Base-by-base conservation (phyloP, 1,140 invertebrate species). In the Drosophila ercepeae region DNA sequence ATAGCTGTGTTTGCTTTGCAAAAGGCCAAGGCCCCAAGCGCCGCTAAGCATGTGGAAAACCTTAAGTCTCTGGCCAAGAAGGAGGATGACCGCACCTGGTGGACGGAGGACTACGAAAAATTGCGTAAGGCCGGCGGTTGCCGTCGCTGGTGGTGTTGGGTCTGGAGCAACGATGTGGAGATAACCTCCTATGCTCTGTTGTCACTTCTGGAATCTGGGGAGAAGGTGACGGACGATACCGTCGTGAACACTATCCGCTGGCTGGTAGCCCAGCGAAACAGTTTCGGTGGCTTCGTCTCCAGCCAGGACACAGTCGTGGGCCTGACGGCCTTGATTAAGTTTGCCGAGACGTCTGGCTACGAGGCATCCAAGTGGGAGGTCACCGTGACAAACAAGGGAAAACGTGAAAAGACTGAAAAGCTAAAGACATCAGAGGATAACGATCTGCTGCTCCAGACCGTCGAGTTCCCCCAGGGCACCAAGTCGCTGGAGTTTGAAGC, bases 1-100 rank as follows among this genome's bases (percentile, higher is more conserved):
- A 92, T 98, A 1, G 94, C 94, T 32, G 93, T 94, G 0, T 97
- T 97, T 81, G 95, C 94, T 0, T 91, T 98, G 1, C 94, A 96
- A 78, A 89, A 96, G 34, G 95, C 96, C 1, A 93, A 95, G 45
- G 95, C 97, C 89, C 16, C 76, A 0, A 59, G 57, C 4, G 78
- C 79, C 0, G 45, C 59, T 5, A 73, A 82, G 29, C 64, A 78
- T 19, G 59, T 90, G 14, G 73, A 58, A 0, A 34, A 64, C 16
- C 64, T 91, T 0, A 79, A 88, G 4, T 50, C 63, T 1, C 41
- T 78, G 16, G 79, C 89, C 5, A 76, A 90, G 34, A 50, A 68
- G 5, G 81, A 90, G 27, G 88, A 77, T 1, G 89, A 82, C 67
- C 77, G 77, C 29, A 89, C 67, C 13, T 93, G 42, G 92, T 92